Evolutionary conservation across 2,797 vertebrate species (phyloP).

Genomic region (Anisognathus igniventris): DNA sequence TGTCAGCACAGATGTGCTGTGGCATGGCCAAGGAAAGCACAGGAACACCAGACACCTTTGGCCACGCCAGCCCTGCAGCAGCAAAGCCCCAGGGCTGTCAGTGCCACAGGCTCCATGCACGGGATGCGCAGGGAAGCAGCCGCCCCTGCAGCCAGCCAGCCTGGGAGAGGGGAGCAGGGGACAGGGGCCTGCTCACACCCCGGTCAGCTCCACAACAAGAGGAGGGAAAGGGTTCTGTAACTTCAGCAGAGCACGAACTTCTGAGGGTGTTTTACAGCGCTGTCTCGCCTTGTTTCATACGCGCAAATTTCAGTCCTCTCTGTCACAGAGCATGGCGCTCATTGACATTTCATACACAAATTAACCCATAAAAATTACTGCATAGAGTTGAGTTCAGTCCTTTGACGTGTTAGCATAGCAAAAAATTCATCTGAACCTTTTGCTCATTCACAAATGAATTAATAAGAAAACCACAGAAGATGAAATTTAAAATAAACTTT

Average conservation of each 20-base stretch:
- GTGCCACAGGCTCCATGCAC: rapidly evolving
- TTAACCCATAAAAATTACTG: background rate
- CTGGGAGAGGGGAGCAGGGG: too few species aligned
- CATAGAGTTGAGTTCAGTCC: background rate
- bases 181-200: rapidly evolving
- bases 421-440: background rate
- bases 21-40: background rate
- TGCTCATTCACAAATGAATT: background rate
- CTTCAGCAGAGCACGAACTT: background rate
- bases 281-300: background rate
- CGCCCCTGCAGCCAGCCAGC: background rate
- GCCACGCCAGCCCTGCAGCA: background rate
- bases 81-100: too few species aligned
- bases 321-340: rapidly evolving
- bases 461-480: background rate
- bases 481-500: background rate
- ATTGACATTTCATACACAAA: background rate
- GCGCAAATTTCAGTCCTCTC: background rate
- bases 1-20: rapidly evolving
- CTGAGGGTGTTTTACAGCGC: rapidly evolving
- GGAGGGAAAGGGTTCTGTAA: rapidly evolving
- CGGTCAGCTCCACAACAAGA: background rate
- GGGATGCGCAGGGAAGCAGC: rapidly evolving
- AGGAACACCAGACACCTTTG: background rate
- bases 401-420: background rate